Evolutionary conservation across 2,888 invertebrate genomes (phyloP), one percentile per base, ranked within the genome.

Genomic region (Rotaria sp.): DNA sequence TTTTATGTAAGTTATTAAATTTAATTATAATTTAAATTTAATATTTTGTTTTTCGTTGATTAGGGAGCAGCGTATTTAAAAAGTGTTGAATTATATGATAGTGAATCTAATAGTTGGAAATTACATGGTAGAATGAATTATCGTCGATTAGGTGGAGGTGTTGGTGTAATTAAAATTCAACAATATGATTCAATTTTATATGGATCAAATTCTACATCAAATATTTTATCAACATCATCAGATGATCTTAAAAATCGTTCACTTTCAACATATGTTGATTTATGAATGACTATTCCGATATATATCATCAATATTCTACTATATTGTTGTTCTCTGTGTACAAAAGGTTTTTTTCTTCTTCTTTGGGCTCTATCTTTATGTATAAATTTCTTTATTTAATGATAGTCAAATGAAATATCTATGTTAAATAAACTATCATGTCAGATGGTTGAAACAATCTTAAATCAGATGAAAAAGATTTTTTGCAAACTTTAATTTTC

Each of bases 101-200:
- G 95, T 0, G 97, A 97, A 90, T 95, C 95, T 90, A 97, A 97
- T 92, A 96, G 96, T 91, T 98, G 98, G 98, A 94, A 96, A 87
- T 92, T 96, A 88, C 96, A 96, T 91, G 97, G 97, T 88, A 96
- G 96, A 89, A 99, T 98, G 98, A 98, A 98, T 93, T 98, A 97
- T 92, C 93, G 98, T 88, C 93, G 98, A 85, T 93, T 98, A 75
- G 97, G 97, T 87, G 97, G 97, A 89, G 97, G 96, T 88, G 97
- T 97, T 87, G 97, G 97, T 57, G 87, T 87, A 38, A 59, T 87
- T 50, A 48, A 59, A 84, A 38, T 86, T 55, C 86, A 84, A 74
- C 84, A 84, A 84, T 45, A 13, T 24, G 80, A 80, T n/a, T 80
- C 80, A 26, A 45, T 80, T n/a, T 45, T 80, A 26, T 67, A 67